Conservation (phyloP, 1,140 invertebrate species). For the Babylonia areolata region DNA sequence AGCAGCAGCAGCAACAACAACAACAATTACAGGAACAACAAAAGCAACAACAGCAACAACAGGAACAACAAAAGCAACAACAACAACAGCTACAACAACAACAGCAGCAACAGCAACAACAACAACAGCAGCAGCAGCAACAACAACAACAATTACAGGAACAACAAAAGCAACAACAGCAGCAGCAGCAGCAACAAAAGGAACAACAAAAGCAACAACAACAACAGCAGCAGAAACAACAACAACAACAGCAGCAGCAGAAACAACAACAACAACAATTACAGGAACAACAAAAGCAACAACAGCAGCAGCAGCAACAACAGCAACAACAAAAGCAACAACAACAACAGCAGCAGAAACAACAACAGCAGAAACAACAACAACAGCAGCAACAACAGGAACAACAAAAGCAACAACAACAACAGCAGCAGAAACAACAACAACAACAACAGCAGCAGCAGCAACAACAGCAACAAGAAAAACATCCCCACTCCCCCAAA, state of each 20-base stretch:
- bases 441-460: constrained; percentile 13
- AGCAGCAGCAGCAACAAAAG: not conserved
- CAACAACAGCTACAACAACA: no score
- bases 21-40: not conserved
- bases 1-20: no score
- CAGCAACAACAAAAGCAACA: constrained; percentile 1
- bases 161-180: not conserved
- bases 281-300: not conserved
- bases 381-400: not conserved
- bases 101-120: no score
- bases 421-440: not conserved
- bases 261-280: not conserved
- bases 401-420: not conserved
- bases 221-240: not conserved
- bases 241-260: not conserved
- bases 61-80: no score
- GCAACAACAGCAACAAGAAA: not conserved
- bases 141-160: not conserved
- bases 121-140: not conserved
- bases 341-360: not conserved
- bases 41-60: not conserved
- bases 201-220: not conserved
- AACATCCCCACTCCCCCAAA: not conserved
- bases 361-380: not conserved
- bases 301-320: not conserved